Percentiles rank a stretch among this genome's conserved stretches.
These are phyloP conservation scores for Acrocephalus kingi DNA, from an alignment of 2,113 vertebrate species.

Conservation along the genomic window DNA sequence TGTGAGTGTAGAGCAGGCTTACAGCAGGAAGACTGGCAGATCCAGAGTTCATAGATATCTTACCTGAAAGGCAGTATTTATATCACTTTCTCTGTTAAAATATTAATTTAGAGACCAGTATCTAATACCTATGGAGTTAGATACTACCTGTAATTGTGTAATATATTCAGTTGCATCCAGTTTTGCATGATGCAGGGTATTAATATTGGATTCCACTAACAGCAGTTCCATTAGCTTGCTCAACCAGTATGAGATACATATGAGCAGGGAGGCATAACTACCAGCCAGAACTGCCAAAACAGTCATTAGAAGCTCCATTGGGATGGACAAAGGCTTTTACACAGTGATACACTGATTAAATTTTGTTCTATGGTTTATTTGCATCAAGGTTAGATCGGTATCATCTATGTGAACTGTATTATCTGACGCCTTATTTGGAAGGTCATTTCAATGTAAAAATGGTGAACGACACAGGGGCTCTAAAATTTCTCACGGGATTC, in stretches of 20 bases:
- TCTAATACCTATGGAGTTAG: slow-evolving; percentile 76
- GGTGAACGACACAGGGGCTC: background rate
- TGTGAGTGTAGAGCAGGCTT: slow-evolving; percentile 8
- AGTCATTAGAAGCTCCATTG: slow-evolving; percentile 77
- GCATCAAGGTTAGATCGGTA: slow-evolving; percentile 74
- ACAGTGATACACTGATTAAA: slow-evolving; percentile 75
- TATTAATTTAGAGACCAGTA: slow-evolving; percentile 69
- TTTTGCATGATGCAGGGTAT: slow-evolving; percentile 69
- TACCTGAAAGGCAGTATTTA: slow-evolving; percentile 68
- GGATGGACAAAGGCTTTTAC: slow-evolving; percentile 76
- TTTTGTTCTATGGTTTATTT: slow-evolving; percentile 79
- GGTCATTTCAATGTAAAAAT: slow-evolving; percentile 66
- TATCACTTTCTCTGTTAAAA: slow-evolving; percentile 72
- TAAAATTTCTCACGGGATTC: slow-evolving; percentile 14
- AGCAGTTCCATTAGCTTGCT: slow-evolving; percentile 77
- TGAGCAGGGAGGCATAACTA: slow-evolving; percentile 71
- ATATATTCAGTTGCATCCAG: slow-evolving; percentile 72
- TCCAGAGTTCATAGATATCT: slow-evolving; percentile 39
- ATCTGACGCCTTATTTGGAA: slow-evolving; percentile 68
- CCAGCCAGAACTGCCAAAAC: slow-evolving; percentile 76
- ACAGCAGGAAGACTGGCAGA: slow-evolving; percentile 52
- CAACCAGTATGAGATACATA: slow-evolving; percentile 73
- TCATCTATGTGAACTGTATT: slow-evolving; percentile 27
- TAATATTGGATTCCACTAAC: slow-evolving; percentile 79
- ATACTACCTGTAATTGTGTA: slow-evolving; percentile 72